Base-by-base conservation (phyloP, 2,113 vertebrate genomes). In the Lutjanus erythropterus region DNA sequence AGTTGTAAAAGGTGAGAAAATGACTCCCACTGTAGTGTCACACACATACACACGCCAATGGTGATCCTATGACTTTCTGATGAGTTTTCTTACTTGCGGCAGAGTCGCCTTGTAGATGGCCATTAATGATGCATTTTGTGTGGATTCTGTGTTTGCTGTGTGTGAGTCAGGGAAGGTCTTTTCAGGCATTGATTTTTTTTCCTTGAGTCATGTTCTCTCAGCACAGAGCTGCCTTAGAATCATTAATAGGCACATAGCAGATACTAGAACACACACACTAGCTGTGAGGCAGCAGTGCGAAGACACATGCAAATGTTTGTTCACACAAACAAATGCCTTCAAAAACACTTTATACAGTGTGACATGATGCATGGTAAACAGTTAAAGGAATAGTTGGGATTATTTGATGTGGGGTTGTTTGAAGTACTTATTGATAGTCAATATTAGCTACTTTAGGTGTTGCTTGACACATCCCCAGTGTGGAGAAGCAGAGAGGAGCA, bases 71-170 rank as follows among this genome's bases (percentile, higher is more conserved):
- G 50, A 86, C 74, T 74, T 55, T 81, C 33, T 49, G 81, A 89
- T 89, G 83, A 86, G 84, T 90, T 93, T 83, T 84, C 53, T 60
- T 49, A 50, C 78, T 52, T 70, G 69, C 53, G 61, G 66, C 50
- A 74, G 56, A 66, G 49, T 78, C 4, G 11, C 37, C 29, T 60
- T 50, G 59, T 39, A 53, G 55, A 73, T 35, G 39, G 64, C 86
- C 86, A 89, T 93, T 91, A 93, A 91, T 91, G 78, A 92, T 92
- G 87, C 83, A 91, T 90, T 87, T 84, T 87, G 82, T 91, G 75
- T 67, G 66, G 37, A 29, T 72, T 73, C 14, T 69, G 61, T 72
- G 58, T 67, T 74, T 69, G 7, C 14, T n/a, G 33, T 50, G 49
- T n/a, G 59, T 29, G 64, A 0, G 65, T 80, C 61, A 85, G 85